Evolutionary conservation across 2,113 vertebrate species (phyloP), one percentile per base, ranked within the genome.

Genomic region (Sterrhoptilus dennistouni): DNA sequence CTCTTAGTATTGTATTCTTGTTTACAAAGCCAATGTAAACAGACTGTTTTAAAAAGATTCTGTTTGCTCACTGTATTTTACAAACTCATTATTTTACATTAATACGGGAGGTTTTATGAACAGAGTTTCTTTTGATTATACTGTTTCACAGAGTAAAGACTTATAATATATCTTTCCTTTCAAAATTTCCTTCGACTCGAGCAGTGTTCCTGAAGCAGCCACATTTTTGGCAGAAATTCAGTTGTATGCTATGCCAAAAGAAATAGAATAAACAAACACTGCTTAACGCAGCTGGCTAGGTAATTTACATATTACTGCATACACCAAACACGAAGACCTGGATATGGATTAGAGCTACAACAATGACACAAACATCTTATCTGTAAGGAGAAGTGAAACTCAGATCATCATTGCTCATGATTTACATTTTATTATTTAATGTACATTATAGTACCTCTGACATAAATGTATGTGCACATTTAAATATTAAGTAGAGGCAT

Each of bases 201-300:
- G 94, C 77, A 96, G 93, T 89, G 92, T 96, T 98, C 97, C 96
- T 95, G 97, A 97, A 98, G 97, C 98, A 98, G 97, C 96, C 97
- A 97, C 95, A 93, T 97, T 96, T 96, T 98, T 98, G 98, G 98
- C 98, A 98, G 97, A 97, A 98, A 97, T 98, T 98, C 98, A 98
- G 97, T 97, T 97, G 97, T 83, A 90, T 83, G 95, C 97, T 93
- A 97, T 97, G 98, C 97, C 98, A 98, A 98, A 97, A 97, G 95
- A 97, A 98, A 97, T 75, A 97, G 98, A 98, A 98, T 97, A 97
- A 98, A 98, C 98, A 98, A 98, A 98, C 97, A 98, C 96, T 97
- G 97, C 97, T 98, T 98, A 98, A 97, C 90, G 97, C 98, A 98
- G 97, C 97, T 98, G 97, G 97, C 66, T 94, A 96, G 95, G 96